Conservation (phyloP, 1,140 invertebrate species). For the Aphidius ervi region DNA sequence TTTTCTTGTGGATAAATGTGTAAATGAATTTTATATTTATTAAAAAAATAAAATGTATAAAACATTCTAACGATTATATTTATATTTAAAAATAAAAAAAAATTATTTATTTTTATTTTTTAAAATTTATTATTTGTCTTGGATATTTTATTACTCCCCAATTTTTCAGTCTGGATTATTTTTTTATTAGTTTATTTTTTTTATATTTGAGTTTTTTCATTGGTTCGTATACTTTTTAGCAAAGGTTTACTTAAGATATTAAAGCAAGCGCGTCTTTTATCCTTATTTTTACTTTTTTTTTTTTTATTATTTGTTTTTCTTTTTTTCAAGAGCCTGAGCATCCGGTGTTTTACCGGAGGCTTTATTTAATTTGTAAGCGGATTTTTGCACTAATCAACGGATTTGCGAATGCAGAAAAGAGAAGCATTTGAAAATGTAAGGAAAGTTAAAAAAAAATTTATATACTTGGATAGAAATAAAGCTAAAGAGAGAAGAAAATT, state of each 20-base stretch:
- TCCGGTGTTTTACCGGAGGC: conserved; percentile 35
- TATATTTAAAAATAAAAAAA: not conserved
- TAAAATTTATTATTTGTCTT: conserved; percentile 49
- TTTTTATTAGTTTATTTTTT: conserved; percentile 7
- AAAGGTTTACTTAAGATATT: conserved; percentile 53
- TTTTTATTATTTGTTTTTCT: conserved; percentile 26
- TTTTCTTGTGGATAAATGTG: conserved; percentile 5
- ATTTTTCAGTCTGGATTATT: conserved; percentile 10
- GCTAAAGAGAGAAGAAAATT: conserved; percentile 30
- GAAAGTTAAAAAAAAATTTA: conserved; percentile 20
- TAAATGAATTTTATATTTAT: not conserved
- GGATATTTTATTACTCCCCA: conserved; percentile 23
- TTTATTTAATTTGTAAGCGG: conserved; percentile 54
- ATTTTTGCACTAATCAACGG: conserved; percentile 55
- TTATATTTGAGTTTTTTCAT: conserved; percentile 33
- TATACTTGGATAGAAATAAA: conserved; percentile 26
- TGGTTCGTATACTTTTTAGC: conserved; percentile 16
- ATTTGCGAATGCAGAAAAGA: conserved; percentile 42
- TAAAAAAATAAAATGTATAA: not conserved
- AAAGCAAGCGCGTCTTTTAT: conserved; percentile 38
- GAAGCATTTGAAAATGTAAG: conserved; percentile 17
- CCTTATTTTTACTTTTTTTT: conserved; percentile 26
- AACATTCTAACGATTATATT: not conserved
- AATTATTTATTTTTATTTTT: conserved; percentile 23
- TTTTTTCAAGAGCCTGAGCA: conserved; percentile 19